These are phyloP conservation scores for Hirtodrosophila duncani DNA, from an alignment of 2,888 invertebrate genomes.

Conservation along the genomic window DNA sequence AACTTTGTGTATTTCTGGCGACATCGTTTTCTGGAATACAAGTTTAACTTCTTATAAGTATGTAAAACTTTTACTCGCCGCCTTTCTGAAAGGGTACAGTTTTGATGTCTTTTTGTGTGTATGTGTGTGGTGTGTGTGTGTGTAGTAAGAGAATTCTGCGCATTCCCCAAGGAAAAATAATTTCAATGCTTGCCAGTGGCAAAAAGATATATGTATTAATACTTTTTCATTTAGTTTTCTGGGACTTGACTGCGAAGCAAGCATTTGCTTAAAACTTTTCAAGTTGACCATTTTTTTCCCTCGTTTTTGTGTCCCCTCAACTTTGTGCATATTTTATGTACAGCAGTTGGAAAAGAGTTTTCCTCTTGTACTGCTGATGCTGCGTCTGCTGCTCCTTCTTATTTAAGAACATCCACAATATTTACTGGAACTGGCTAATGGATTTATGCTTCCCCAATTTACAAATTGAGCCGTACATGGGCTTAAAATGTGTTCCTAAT, in stretches of 20 bases:
- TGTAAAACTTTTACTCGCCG: conserved; percentile 46
- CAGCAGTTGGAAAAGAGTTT: conserved; percentile 26
- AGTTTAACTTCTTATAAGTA: conserved; percentile 18
- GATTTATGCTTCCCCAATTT: conserved; percentile 37
- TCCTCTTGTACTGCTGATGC: too few species aligned
- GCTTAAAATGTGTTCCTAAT: conserved; percentile 42
- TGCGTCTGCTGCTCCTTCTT: too few species aligned
- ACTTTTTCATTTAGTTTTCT: conserved; percentile 63
- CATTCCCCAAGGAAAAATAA: conserved; percentile 57
- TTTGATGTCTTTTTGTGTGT: conserved; percentile 46
- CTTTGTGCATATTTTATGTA: conserved; percentile 57
- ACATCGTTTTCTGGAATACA: conserved; percentile 40
- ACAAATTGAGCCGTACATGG: conserved; percentile 38
- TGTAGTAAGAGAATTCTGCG: conserved; percentile 34
- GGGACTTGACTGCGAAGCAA: conserved; percentile 14
- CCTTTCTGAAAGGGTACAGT: conserved; percentile 49
- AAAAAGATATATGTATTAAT: conserved; percentile 53
- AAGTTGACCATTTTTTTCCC: conserved; percentile 45
- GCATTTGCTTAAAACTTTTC: conserved; percentile 34
- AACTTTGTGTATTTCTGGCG: conserved; percentile 16
- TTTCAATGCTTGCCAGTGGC: conserved; percentile 40
- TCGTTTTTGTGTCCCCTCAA: conserved; percentile 35
- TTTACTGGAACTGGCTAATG: conserved; percentile 43
- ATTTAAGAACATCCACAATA: too few species aligned
- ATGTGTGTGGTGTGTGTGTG: conserved; percentile 9